Evolutionary conservation across 1,140 invertebrate genomes (phyloP), one percentile per base, ranked within the genome.

Genomic region (Mizuhopecten yessoensis): DNA sequence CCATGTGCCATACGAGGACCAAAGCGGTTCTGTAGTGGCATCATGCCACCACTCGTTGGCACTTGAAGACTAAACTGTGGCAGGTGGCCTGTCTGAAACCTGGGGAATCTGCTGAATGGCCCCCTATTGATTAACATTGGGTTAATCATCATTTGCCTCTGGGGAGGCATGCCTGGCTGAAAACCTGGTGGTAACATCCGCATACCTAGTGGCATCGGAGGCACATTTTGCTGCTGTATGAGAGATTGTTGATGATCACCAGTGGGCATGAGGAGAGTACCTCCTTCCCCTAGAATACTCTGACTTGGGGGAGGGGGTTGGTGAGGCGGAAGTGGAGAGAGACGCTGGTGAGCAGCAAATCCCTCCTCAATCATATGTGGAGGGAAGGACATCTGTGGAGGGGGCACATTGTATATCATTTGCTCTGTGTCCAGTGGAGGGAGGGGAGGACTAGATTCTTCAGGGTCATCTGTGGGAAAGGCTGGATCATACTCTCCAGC

Each of bases 1-100:
- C 90, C 87, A 45, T 88, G 86, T 34, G 91, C 91, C 29, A 94
- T 91, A 33, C 91, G 88, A n/a, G 92, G 91, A 34, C 90, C 89
- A 86, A 94, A 93, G 29, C 89, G 92, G 36, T 92, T 93, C 88
- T 93, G 93, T 0, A 93, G 17, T 34, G 91, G 90, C 34, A 94
- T 34, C 34, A 90, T 86, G 15, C 88, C 92, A 11, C 89, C 93
- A 39, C 87, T 91, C 17, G 92, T 91, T 34, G 92, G 91, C 15
- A 94, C 91, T 57, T 92, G 93, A 42, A 92, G 90, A 29, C 93
- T 92, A 49, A 94, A 92, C n/a, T 87, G 90, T 10, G 90, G 92
- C 17, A 90, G 87, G 34, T 93, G 90, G 0, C 92, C 90, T 42
- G 92, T 86, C 17, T 91, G 90, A 10, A 91, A 57, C 36, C 90